phyloP scores from a whole-genome alignment of 1,140 invertebrate species.

The Neodiprion pinetum region DNA sequence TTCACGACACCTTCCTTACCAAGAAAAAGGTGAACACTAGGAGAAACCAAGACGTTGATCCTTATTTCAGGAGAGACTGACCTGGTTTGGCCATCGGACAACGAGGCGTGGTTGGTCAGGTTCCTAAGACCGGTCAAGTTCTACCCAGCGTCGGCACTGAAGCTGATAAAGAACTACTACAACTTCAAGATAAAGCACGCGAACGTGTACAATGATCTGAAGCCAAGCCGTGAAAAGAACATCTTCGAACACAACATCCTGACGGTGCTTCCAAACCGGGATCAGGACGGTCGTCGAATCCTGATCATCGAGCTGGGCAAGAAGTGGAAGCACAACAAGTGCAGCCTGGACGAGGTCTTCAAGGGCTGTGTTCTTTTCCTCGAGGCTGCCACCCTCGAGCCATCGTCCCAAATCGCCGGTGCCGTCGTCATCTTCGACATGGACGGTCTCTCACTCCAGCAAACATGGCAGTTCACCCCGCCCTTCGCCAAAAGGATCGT shows the following conservation, averaged over 20 bases:
- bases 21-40: too few species aligned
- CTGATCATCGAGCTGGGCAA: conserved; percentile 81
- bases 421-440: conserved; percentile 84
- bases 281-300: conserved; percentile 76
- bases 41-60: conserved; percentile 27
- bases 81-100: conserved; percentile 72
- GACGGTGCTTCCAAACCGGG: conserved; percentile 76
- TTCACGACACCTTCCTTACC: too few species aligned
- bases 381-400: conserved; percentile 82
- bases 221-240: conserved; percentile 76
- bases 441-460: conserved; percentile 80
- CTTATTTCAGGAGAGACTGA: conserved; percentile 72
- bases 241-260: conserved; percentile 81
- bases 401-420: conserved; percentile 77
- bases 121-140: conserved; percentile 82
- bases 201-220: conserved; percentile 73
- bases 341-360: conserved; percentile 79
- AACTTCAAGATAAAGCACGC: conserved; percentile 79
- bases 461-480: conserved; percentile 84
- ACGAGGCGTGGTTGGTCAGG: conserved; percentile 75
- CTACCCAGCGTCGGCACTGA: conserved; percentile 77
- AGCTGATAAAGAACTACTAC: conserved; percentile 81
- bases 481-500: conserved; percentile 83
- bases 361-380: conserved; percentile 82
- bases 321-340: conserved; percentile 85